Evolutionary conservation across 1,140 invertebrate species (phyloP).

Genomic region (Bombus consobrinus): DNA sequence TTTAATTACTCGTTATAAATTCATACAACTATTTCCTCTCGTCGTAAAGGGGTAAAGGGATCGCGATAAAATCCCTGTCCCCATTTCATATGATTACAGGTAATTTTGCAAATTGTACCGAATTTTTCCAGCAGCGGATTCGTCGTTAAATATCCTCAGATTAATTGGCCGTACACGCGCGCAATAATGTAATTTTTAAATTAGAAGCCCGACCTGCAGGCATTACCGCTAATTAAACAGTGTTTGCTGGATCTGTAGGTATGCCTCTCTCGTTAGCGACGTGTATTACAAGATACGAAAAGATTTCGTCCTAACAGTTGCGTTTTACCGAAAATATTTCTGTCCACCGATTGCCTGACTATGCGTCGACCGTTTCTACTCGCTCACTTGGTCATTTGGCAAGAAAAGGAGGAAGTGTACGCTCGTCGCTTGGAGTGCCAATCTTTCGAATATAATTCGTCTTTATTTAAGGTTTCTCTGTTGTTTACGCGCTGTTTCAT

Average conservation of each 20-base stretch:
- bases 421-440: not conserved
- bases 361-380: not conserved
- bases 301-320: too few relatives aligned
- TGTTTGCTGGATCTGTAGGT: not conserved
- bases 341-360: not conserved
- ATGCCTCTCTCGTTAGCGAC: not conserved
- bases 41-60: not conserved
- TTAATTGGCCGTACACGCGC: conserved; percentile 15
- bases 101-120: conserved; percentile 43
- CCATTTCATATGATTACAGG: conserved; percentile 37
- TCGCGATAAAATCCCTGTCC: conserved; percentile 23
- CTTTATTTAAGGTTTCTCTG: not conserved
- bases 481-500: not conserved
- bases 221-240: conserved; percentile 46
- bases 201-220: not conserved
- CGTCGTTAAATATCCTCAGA: conserved; percentile 38
- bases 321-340: not conserved
- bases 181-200: conserved; percentile 41
- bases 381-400: not conserved
- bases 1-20: conserved; percentile 39
- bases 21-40: not conserved
- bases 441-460: too few relatives aligned
- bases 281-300: not conserved
- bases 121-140: conserved; percentile 9
- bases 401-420: not conserved